Base-by-base conservation (phyloP, 2,888 invertebrate genomes). In the Cylloceria caligata region DNA sequence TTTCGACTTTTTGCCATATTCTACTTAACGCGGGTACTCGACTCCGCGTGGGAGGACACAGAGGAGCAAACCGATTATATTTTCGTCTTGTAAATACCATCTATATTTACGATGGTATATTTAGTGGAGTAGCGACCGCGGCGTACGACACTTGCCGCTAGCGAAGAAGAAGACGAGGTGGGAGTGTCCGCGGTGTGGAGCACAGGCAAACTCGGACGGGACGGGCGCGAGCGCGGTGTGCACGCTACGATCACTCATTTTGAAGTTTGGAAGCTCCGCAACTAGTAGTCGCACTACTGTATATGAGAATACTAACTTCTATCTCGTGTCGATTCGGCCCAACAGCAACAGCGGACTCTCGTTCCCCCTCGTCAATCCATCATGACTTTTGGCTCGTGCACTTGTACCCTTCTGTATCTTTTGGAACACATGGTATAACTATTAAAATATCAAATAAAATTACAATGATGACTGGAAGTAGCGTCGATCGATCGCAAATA, bases 21-120 rank as follows among this genome's bases (percentile, higher is more conserved):
- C 77, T 81, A 75, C 75, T 81, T 75, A 83, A 81, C 81, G 68
- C 77, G 68, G 73, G 77, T 77, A 77, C 77, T 77, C 81, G 77
- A 77, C 72, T 76, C 78, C 57, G 69, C 73, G 81, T 75, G 71
- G 80, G 73, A 77, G 77, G 73, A 83, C 80, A 86, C 83, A 74
- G 69, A 52, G 74, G 45, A 80, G 83, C 81, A 72, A 81, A 84
- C 72, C 81, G 84, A 85, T 84, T 85, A 90, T 90, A 88, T 90
- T 89, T 90, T 88, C 88, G 88, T 88, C 88, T 89, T 90, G 91
- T 91, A 90, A 90, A 92, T 92, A 91, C 87, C 88, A 87, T 90
- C 91, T 92, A 91, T 91, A 92, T 92, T 92, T 91, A 90, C 88
- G 89, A 86, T 62, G 88, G 87, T 89, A 91, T 91, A 91, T 91